These are phyloP conservation scores for Leptogaster cylindrica DNA, from an alignment of 2,888 invertebrate genomes.

Conservation along the genomic window DNA sequence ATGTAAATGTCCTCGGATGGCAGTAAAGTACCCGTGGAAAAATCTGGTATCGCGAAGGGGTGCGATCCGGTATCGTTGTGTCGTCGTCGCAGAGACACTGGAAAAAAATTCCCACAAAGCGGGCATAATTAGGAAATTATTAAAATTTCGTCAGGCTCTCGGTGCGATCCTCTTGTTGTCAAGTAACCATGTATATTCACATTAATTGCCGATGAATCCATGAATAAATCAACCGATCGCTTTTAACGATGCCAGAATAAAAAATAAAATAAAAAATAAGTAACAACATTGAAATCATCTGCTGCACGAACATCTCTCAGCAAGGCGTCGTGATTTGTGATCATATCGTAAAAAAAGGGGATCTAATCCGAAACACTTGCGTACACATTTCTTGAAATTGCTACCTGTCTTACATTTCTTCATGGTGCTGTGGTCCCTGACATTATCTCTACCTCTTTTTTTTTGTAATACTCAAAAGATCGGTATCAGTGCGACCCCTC, in stretches of 20 bases:
- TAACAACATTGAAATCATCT: no score
- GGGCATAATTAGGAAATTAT: constrained; percentile 44
- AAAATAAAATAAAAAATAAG: no score
- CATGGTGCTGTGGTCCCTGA: constrained; percentile 40
- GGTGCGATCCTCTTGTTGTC: not conserved
- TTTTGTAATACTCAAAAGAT: constrained; percentile 38
- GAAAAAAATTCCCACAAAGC: constrained; percentile 36
- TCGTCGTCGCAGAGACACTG: not conserved
- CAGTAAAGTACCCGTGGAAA: not conserved
- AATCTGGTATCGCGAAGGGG: not conserved
- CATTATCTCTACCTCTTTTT: constrained; percentile 41
- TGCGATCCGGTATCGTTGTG: constrained; percentile 8
- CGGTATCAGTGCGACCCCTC: constrained; percentile 36
- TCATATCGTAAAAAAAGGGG: constrained; percentile 40
- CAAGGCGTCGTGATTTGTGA: constrained; percentile 44
- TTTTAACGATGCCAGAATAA: constrained; percentile 2
- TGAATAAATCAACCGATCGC: constrained; percentile 42
- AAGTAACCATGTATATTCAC: constrained; percentile 11
- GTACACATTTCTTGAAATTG: constrained; percentile 44
- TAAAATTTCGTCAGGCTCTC: constrained; percentile 44
- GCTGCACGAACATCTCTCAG: not conserved
- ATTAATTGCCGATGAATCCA: constrained; percentile 42
- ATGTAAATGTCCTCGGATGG: not conserved
- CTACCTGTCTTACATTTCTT: constrained; percentile 46
- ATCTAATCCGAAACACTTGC: constrained; percentile 46